A percentile compares a stretch with the other conserved stretches of the same genome.
Evolutionary conservation across 1,140 invertebrate species (phyloP).

Genomic region (Camponotus vicinus): DNA sequence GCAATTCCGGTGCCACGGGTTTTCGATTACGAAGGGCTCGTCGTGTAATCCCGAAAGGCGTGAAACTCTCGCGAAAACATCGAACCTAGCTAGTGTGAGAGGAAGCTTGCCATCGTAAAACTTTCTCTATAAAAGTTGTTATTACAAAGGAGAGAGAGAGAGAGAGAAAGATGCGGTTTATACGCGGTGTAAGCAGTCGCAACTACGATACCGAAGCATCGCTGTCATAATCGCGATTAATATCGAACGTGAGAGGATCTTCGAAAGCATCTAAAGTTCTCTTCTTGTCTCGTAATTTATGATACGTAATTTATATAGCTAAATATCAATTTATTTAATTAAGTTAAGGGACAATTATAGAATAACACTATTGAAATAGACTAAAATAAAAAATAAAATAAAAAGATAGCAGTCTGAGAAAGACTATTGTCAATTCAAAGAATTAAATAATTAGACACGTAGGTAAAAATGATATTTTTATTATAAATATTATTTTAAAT

Average conservation of each 20-base stretch:
- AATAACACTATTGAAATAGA: neutral
- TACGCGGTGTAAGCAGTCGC: conserved; percentile 16
- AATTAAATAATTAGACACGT: neutral
- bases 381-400: neutral
- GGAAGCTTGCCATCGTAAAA: conserved; percentile 43
- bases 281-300: conserved; percentile 2
- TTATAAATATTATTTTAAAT: too few species aligned
- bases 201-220: conserved; percentile 22
- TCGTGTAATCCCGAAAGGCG: conserved; percentile 62
- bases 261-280: neutral
- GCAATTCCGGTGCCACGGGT: conserved; percentile 49
- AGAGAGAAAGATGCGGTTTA: conserved; percentile 41
- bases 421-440: neutral
- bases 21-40: conserved; percentile 62
- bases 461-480: too few species aligned
- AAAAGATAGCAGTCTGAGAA: neutral
- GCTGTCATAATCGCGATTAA: conserved; percentile 63
- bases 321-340: neutral
- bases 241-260: conserved; percentile 35
- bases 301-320: neutral
- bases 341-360: neutral
- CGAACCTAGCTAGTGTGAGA: conserved; percentile 23
- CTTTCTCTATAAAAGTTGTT: conserved; percentile 69
- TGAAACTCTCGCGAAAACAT: conserved; percentile 55
- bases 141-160: conserved; percentile 52